Percentiles rank a stretch among this genome's conserved stretches.
phyloP scores from a whole-genome alignment of 2,113 vertebrate genomes.

The Anseranas semipalmata region DNA sequence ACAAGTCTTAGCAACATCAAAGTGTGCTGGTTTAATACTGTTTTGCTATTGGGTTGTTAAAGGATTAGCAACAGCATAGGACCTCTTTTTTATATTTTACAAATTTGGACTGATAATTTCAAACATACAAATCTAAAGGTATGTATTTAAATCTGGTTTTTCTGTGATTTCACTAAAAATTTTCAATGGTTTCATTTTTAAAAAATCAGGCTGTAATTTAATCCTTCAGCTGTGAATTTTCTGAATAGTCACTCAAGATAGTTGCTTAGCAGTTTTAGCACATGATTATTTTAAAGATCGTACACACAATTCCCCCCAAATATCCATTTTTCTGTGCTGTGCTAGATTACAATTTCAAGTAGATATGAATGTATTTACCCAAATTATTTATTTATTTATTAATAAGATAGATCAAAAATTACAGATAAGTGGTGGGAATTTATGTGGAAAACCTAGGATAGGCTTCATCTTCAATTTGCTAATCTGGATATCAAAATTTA shows the following conservation, averaged over 20 bases:
- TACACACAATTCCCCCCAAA: background rate
- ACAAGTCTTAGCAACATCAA: background rate
- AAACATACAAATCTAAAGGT: background rate
- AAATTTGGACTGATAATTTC: background rate
- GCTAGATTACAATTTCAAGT: background rate
- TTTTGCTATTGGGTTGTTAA: background rate
- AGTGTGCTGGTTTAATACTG: background rate
- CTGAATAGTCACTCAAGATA: background rate
- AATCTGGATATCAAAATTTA: background rate
- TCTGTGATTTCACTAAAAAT: background rate
- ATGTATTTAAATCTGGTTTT: background rate
- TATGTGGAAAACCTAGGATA: background rate
- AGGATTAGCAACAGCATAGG: fast-evolving
- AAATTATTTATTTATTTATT: background rate
- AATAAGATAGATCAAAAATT: background rate
- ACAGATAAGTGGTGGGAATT: background rate
- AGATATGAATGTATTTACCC: background rate
- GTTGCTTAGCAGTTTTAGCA: background rate
- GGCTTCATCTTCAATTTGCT: background rate
- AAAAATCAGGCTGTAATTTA: background rate
- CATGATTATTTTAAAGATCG: background rate
- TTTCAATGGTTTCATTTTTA: background rate
- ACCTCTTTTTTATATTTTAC: background rate
- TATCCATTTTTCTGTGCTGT: background rate
- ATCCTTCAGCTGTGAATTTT: background rate